Evolutionary conservation across 2,888 invertebrate genomes (phyloP).

Genomic region (Phorcus lineatus): DNA sequence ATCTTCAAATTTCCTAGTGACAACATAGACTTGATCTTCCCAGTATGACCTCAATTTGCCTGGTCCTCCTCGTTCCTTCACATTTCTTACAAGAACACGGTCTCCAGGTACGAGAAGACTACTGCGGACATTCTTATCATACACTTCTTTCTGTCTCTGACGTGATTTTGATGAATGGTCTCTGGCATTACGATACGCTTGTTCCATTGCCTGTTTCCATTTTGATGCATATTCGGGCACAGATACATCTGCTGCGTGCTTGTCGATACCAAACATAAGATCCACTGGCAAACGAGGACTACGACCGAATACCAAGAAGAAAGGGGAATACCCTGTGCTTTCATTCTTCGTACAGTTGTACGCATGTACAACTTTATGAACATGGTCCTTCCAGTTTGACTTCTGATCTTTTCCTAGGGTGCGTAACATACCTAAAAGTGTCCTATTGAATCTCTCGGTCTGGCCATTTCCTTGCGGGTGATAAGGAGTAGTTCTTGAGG

Average conservation of each 20-base stretch:
- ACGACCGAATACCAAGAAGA: slow-evolving; percentile 37
- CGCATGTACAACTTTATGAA: slow-evolving; percentile 40
- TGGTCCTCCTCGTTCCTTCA: not conserved
- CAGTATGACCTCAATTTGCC: not conserved
- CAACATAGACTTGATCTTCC: not conserved
- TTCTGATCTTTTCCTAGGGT: slow-evolving; percentile 33
- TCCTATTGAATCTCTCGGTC: slow-evolving; percentile 41
- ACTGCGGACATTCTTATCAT: slow-evolving; percentile 30
- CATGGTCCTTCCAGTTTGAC: slow-evolving; percentile 40
- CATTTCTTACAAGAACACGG: not conserved
- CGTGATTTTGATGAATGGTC: slow-evolving; percentile 24
- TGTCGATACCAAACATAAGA: slow-evolving; percentile 1
- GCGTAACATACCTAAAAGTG: slow-evolving; percentile 38
- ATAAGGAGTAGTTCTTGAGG: slow-evolving; percentile 45
- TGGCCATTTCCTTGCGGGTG: slow-evolving; percentile 45
- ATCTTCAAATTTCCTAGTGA: not conserved
- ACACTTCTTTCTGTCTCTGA: slow-evolving; percentile 26
- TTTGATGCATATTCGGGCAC: slow-evolving; percentile 13
- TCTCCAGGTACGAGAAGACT: not conserved
- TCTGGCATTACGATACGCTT: slow-evolving; percentile 30
- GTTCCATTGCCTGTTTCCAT: slow-evolving; percentile 32
- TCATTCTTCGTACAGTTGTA: slow-evolving; percentile 46
- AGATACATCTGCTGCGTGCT: not conserved
- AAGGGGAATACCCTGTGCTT: slow-evolving; percentile 38
- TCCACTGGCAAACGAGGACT: slow-evolving; percentile 31